Percentiles rank a stretch among this genome's conserved stretches.
phyloP scores from a whole-genome alignment of 2,113 vertebrate species.

The Lasiurus borealis region DNA sequence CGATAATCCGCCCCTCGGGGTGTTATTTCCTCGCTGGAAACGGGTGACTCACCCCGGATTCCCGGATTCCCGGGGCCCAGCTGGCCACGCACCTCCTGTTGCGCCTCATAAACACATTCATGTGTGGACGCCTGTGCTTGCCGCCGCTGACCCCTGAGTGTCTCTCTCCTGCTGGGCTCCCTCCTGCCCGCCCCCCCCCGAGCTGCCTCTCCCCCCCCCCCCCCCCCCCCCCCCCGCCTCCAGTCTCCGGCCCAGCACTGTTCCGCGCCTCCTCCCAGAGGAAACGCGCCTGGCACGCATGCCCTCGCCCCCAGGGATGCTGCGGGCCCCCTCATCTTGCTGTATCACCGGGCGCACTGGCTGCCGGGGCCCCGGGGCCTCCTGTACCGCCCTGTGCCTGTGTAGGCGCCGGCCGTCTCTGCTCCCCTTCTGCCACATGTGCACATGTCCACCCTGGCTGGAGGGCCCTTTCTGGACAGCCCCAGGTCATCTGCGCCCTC shows the following conservation, averaged over 20 bases:
- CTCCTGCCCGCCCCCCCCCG: too few species aligned
- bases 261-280: background rate
- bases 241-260: background rate
- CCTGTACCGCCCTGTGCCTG: too few species aligned
- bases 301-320: accelerated
- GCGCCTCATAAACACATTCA: too few species aligned
- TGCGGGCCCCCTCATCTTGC: background rate
- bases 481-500: too few species aligned
- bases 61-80: background rate
- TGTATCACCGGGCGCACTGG: too few species aligned
- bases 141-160: background rate
- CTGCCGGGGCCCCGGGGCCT: accelerated
- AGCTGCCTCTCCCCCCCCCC: too few species aligned
- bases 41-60: background rate
- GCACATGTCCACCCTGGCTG: background rate
- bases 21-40: background rate
- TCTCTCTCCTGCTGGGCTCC: background rate
- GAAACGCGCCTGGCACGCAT: background rate
- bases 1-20: background rate
- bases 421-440: background rate
- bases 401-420: background rate
- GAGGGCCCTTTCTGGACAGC: background rate
- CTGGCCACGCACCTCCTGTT: background rate
- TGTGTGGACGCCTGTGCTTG: background rate
- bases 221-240: background rate